Evolutionary conservation across 2,797 vertebrate species (phyloP).

Genomic region (Tiaroga cobitis): DNA sequence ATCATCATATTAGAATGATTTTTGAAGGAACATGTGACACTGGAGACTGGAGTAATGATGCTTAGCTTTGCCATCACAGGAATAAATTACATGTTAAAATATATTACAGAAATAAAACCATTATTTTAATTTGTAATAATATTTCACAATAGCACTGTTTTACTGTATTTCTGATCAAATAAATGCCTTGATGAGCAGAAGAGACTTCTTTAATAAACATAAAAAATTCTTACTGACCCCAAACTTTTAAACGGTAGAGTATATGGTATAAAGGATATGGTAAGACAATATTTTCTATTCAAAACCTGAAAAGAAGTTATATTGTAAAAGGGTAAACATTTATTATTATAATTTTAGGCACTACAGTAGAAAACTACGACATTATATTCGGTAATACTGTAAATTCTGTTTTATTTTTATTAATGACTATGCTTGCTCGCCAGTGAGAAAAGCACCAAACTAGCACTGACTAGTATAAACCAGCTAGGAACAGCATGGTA

Average conservation of each 20-base stretch:
- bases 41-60: background rate
- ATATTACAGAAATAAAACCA: background rate
- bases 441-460: background rate
- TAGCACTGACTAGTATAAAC: slow-evolving; percentile 21
- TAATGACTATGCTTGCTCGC: background rate
- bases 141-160: background rate
- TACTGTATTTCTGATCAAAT: background rate
- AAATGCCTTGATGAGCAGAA: background rate
- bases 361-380: background rate
- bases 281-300: background rate
- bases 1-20: background rate
- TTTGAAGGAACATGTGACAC: background rate
- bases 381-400: background rate
- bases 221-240: background rate
- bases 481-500: background rate
- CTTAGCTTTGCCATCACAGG: background rate
- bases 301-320: background rate
- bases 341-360: background rate
- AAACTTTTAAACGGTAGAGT: background rate
- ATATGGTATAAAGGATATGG: background rate
- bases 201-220: background rate
- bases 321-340: background rate
- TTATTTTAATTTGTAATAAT: background rate
- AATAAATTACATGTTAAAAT: background rate
- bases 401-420: background rate